Evolutionary conservation across 2,113 vertebrate genomes (phyloP).

Genomic region (Tragulus kanchil): DNA sequence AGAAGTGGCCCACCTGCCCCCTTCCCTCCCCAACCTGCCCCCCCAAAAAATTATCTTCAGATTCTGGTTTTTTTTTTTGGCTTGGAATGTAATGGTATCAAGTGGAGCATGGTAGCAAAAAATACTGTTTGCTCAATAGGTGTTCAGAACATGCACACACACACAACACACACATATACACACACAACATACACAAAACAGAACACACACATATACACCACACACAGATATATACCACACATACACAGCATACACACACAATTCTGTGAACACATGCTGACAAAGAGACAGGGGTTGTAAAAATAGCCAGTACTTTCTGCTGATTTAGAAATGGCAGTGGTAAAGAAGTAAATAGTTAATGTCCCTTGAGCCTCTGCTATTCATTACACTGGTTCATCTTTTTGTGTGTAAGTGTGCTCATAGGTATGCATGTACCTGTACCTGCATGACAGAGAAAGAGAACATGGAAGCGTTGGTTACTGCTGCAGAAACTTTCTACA

Average conservation of each 20-base stretch:
- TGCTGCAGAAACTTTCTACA: neutral
- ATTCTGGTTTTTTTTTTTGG: neutral
- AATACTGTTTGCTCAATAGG: neutral
- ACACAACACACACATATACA: too few relatives aligned
- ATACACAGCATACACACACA: neutral
- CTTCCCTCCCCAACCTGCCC: too few relatives aligned
- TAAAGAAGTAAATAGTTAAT: neutral
- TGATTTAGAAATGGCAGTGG: neutral
- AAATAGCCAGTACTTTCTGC: neutral
- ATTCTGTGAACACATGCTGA: neutral
- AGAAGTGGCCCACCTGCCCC: too few relatives aligned
- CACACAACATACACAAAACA: neutral
- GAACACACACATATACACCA: too few relatives aligned
- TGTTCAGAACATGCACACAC: neutral
- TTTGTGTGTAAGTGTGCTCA: neutral
- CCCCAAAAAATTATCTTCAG: too few relatives aligned
- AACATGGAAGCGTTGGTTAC: neutral
- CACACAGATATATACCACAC: neutral
- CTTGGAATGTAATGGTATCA: neutral
- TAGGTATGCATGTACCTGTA: too few relatives aligned
- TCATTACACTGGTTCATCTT: neutral
- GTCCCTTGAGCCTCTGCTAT: neutral
- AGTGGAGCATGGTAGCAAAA: neutral
- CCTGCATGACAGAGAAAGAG: neutral
- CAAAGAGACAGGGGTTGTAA: neutral